Evolutionary conservation across 2,113 vertebrate species (phyloP), one percentile per base, ranked within the genome.

Genomic region (Ochotona princeps): DNA sequence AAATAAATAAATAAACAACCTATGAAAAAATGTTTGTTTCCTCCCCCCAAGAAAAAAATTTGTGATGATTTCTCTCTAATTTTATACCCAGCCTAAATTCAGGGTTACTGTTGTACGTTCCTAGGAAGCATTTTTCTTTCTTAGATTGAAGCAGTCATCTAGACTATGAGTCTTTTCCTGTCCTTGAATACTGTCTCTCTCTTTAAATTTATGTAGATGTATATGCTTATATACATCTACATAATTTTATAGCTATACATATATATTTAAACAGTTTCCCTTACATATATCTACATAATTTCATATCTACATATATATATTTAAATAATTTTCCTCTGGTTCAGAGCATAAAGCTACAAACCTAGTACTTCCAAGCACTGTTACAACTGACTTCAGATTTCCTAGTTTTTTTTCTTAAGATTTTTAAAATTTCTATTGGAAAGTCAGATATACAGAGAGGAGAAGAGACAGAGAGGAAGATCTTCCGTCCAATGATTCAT

Each of bases 111-210:
- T 70, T 25, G 17, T 76, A 81, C 21, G 26, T 84, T 60, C 65
- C 35, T 82, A 32, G 57, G 66, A 89, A 93, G 32, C 26, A 76
- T 49, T 87, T 90, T 79, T 61, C 18, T 89, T 47, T 51, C 61
- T 18, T 83, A 79, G 8, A 49, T 21, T 67, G 65, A 80, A 60
- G n/a, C 67, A 83, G 32, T 63, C 28, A 30, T 15, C 21, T 32
- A 12, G 44, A 54, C 76, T 3, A 30, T 63, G 60, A 54, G 7
- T 54, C 8, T 13, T 1, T 11, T 44, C 15, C n/a, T 69, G 8
- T 4, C 8, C 49, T 14, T 57, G 7, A 20, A 49, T 18, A 18
- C 35, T 87, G 30, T 23, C 30, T 60, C 38, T 23, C 30, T 60
- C 38, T 44, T 44, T 44, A 44, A 44, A 44, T 44, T 4, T 44